phyloP scores from a whole-genome alignment of 2,797 vertebrate genomes.

The Emys orbicularis region DNA sequence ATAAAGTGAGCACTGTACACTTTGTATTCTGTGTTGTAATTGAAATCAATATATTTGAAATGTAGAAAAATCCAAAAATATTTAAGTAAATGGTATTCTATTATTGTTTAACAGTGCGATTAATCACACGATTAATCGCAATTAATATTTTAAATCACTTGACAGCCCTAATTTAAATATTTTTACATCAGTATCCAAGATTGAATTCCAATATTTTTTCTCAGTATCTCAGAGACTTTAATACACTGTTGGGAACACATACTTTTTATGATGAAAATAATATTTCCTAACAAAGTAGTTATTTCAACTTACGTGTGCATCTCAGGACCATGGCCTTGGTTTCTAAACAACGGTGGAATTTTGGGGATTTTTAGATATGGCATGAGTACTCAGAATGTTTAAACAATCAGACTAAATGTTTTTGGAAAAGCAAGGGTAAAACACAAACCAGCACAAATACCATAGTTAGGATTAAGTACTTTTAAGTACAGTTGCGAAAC shows the following conservation, averaged over 20 bases:
- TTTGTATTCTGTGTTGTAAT: too few relatives aligned
- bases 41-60: too few relatives aligned
- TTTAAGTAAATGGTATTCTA: too few relatives aligned
- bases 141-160: too few relatives aligned
- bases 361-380: conserved; percentile 49
- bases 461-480: neutral
- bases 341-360: conserved; percentile 56
- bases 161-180: conserved; percentile 31
- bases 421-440: conserved; percentile 34
- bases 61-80: too few relatives aligned
- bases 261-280: conserved; percentile 78
- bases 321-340: conserved; percentile 36
- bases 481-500: neutral
- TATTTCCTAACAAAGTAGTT: conserved; percentile 76
- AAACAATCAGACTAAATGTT: conserved; percentile 7
- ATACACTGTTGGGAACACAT: conserved; percentile 75
- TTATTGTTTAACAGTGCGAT: too few relatives aligned
- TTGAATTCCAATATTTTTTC: conserved; percentile 77
- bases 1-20: too few relatives aligned
- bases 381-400: neutral
- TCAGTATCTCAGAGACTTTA: conserved; percentile 69
- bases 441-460: neutral
- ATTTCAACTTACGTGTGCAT: conserved; percentile 72
- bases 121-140: too few relatives aligned
- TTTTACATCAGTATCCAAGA: conserved; percentile 73